Base-by-base conservation (phyloP, 2,113 vertebrate species). In the Gadus macrocephalus region DNA sequence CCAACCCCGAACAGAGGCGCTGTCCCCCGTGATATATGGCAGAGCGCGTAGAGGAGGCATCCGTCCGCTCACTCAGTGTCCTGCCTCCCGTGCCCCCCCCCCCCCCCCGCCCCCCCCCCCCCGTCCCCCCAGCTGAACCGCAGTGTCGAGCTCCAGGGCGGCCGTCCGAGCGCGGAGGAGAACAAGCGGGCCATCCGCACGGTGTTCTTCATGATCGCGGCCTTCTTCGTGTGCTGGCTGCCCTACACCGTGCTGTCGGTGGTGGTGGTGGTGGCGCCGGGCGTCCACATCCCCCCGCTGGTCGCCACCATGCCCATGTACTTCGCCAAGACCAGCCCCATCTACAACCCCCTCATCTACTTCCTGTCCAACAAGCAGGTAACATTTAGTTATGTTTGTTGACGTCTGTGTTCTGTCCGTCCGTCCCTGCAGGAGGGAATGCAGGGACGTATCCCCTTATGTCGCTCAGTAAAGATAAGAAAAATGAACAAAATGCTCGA, bases 271-370 rank as follows among this genome's bases (percentile, higher is more conserved):
- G 38, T 92, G 6, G 84, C 91, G 5, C 31, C 90, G 11, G 80
- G 88, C 11, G 73, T 89, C 61, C 71, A 80, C 73, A 92, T 92
- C 79, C 83, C 87, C n/a, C 92, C 91, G 1, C 83, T 91, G 28
- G 53, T 91, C 3, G 91, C 91, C 66, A 91, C 90, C 17, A 84
- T 92, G 79, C 91, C 92, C 14, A 89, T 90, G 82, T 91, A 92
- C 78, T 92, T 93, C 58, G 89, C 91, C 53, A 92, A 93, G 77
- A 92, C 83, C 67, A 92, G 90, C 61, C 90, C 89, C 0, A 79
- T 91, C 53, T 92, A 92, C 64, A 93, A 92, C 71, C 91, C 91
- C 19, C 84, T 92, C 70, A 91, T 92, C 79, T 92, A 92, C 86
- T 87, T 92, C 65, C 83, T 91, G 17, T 74, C 87, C 71, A 92